phyloP scores from a whole-genome alignment of 2,888 invertebrate species.

The Agriopis marginaria region DNA sequence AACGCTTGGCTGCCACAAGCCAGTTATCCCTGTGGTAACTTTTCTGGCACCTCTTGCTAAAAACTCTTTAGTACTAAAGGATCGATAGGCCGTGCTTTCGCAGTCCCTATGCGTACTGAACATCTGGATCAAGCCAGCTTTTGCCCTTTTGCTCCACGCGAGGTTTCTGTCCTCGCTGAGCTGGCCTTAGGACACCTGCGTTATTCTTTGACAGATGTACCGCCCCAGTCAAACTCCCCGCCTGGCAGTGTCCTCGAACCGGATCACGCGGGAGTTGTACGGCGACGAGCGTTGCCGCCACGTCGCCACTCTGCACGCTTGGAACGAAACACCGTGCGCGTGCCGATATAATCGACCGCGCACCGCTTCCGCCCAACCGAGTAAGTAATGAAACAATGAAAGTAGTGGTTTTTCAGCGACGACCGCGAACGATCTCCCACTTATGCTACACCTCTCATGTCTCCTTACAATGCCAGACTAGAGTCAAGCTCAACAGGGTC shows the following conservation, averaged over 20 bases:
- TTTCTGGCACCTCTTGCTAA: slow-evolving; percentile 90
- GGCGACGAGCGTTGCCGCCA: slow-evolving; percentile 69
- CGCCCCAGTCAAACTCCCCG: slow-evolving; percentile 89
- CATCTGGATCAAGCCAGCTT: slow-evolving; percentile 89
- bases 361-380: slow-evolving; percentile 56
- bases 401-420: slow-evolving; percentile 67
- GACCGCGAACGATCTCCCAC: slow-evolving; percentile 77
- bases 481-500: slow-evolving; percentile 90
- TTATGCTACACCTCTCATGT: slow-evolving; percentile 88
- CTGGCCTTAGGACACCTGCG: slow-evolving; percentile 88
- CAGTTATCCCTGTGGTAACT: slow-evolving; percentile 91
- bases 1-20: slow-evolving; percentile 88
- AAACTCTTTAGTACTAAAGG: slow-evolving; percentile 85
- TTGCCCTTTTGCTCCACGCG: slow-evolving; percentile 90
- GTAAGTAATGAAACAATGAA: slow-evolving; percentile 65
- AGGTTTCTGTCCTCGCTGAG: slow-evolving; percentile 90
- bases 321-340: slow-evolving; percentile 59
- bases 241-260: slow-evolving; percentile 87
- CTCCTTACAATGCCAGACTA: slow-evolving; percentile 88
- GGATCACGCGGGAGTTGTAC: slow-evolving; percentile 75
- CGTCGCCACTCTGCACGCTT: slow-evolving; percentile 85
- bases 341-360: neutral
- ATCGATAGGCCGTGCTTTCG: slow-evolving; percentile 90
- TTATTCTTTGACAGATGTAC: slow-evolving; percentile 89
- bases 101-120: slow-evolving; percentile 88